phyloP scores from a whole-genome alignment of 1,140 invertebrate species.

The Periplaneta americana region DNA sequence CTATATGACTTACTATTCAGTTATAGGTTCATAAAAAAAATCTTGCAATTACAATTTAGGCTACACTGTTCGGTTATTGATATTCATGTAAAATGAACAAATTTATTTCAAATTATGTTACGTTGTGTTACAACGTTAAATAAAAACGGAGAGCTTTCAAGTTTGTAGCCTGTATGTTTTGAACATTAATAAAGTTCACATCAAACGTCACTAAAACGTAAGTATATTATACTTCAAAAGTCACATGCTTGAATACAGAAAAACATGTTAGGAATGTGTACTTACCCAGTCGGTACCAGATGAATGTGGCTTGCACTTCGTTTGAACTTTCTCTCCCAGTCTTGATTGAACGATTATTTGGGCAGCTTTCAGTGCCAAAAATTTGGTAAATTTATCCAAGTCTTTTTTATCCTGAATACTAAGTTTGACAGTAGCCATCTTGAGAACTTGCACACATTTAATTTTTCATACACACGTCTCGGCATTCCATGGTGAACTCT shows the following conservation, averaged over 20 bases:
- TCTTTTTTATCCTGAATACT: conserved; percentile 65
- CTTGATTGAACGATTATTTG: conserved; percentile 87
- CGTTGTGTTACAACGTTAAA: no score
- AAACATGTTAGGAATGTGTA: not conserved
- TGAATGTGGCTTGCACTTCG: conserved; percentile 65
- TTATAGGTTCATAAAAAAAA: no score
- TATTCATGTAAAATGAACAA: no score
- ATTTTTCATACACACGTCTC: not conserved
- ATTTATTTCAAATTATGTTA: no score
- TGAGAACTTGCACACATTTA: not conserved
- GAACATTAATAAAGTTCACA: no score
- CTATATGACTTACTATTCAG: no score
- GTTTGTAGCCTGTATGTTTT: no score
- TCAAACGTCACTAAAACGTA: not conserved
- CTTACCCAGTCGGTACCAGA: conserved; percentile 72
- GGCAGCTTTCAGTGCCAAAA: conserved; percentile 77
- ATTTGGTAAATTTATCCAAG: conserved; percentile 82
- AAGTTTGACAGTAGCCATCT: conserved; percentile 44
- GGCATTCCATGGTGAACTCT: not conserved
- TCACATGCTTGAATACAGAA: no score
- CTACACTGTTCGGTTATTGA: no score
- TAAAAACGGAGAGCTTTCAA: no score
- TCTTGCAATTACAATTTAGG: no score
- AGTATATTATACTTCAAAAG: not conserved
- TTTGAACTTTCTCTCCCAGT: conserved; percentile 75